These are phyloP conservation scores for Scolopax rusticola DNA, from an alignment of 2,797 vertebrate species.

Conservation along the genomic window DNA sequence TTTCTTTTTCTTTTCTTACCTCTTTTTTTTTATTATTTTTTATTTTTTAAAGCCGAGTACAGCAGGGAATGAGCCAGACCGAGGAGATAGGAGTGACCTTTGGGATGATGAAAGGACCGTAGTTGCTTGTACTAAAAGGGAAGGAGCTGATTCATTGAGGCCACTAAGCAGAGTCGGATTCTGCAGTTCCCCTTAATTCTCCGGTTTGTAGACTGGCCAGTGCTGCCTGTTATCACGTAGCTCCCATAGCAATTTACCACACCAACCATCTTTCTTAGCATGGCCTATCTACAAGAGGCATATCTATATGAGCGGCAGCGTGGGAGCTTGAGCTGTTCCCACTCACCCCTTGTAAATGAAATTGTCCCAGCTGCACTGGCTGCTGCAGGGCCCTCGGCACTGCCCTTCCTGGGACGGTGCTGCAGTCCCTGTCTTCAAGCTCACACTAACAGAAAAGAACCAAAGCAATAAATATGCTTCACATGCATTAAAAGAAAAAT, in stretches of 20 bases:
- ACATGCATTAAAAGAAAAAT: neutral
- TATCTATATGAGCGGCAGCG: neutral
- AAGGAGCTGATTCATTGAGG: neutral
- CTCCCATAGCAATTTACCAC: fast-evolving
- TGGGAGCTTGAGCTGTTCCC: neutral
- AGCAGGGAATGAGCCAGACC: neutral
- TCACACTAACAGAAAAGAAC: neutral
- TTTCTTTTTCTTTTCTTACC: too few species aligned
- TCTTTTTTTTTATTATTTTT: neutral
- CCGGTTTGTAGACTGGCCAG: neutral
- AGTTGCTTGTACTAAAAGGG: neutral
- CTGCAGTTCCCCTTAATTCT: neutral
- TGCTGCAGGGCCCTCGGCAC: fast-evolving
- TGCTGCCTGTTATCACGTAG: neutral
- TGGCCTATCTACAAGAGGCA: neutral
- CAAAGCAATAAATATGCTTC: neutral
- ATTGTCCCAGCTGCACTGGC: neutral
- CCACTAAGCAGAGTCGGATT: neutral
- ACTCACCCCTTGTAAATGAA: neutral
- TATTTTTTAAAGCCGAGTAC: neutral
- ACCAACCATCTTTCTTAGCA: neutral
- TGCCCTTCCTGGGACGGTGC: neutral
- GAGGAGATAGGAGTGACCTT: neutral
- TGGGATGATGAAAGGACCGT: neutral
- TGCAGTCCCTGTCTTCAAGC: neutral